Evolutionary conservation across 2,797 vertebrate species (phyloP).

Genomic region (Hozukius guyotensis): DNA sequence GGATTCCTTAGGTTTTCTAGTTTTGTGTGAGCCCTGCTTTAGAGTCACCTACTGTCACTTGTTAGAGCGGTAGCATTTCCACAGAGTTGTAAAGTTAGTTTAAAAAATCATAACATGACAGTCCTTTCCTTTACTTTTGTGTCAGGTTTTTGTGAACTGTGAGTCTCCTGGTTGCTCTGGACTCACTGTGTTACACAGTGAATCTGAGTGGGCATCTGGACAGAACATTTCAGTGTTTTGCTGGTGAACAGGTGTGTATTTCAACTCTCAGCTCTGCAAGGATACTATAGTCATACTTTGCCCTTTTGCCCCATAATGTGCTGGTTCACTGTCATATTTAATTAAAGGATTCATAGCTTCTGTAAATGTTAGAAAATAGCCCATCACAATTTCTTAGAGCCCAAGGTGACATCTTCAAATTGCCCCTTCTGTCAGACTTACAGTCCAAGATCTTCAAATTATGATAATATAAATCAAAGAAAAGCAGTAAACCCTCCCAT

Average conservation of each 20-base stretch:
- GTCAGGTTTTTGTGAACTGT: slow-evolving; percentile 3
- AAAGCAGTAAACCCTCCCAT: not conserved
- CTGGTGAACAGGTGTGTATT: slow-evolving; percentile 15
- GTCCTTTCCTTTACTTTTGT: not conserved
- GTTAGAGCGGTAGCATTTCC: not conserved
- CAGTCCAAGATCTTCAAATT: not conserved
- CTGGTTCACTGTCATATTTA: not conserved
- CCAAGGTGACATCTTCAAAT: not conserved
- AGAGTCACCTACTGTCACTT: not conserved
- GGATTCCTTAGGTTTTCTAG: no score
- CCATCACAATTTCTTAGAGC: not conserved
- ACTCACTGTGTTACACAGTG: not conserved
- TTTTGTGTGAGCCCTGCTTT: no score
- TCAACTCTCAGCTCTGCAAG: no score
- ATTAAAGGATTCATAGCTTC: not conserved
- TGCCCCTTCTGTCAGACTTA: not conserved
- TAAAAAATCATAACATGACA: not conserved
- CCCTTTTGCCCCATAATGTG: not conserved
- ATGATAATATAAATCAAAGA: not conserved
- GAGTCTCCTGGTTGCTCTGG: not conserved
- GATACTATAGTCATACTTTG: no score
- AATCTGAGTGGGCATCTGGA: not conserved
- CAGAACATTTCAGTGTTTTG: not conserved
- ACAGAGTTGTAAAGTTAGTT: not conserved
- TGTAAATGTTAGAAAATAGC: not conserved